Base-by-base conservation (phyloP, 1,140 invertebrate genomes). In the Drosophila nannoptera region DNA sequence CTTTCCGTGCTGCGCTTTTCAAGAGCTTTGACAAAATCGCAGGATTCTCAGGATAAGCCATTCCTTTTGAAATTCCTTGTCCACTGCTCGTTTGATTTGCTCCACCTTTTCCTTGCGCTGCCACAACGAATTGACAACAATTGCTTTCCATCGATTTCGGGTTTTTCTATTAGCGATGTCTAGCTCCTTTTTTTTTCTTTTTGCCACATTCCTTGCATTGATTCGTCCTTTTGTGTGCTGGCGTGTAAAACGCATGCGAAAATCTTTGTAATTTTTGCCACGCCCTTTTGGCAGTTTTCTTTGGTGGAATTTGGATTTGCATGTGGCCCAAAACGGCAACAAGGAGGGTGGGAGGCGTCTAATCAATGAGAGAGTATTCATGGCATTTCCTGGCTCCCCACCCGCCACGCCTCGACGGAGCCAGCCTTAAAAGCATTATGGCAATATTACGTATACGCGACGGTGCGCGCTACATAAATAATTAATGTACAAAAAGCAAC, bases 351-450 rank as follows among this genome's bases (percentile, higher is more conserved):
- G n/a, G n/a, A n/a, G n/a, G n/a, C n/a, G n/a, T 53, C 64, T 64
- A 69, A 69, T 69, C 67, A 56, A 45, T 32, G 32, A 56, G 32
- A 56, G 64, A 65, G 62, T 69, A 64, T 52, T 64, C 32, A 38
- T 36, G 32, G 31, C 16, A 52, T 53, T 52, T 54, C 49, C 11
- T 53, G 38, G 14, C 33, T 8, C 35, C 4, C 8, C 14, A 7
- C 2, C 4, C 22, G 9, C n/a, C n/a, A 9, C 8, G 16, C 6
- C 8, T n/a, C n/a, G n/a, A n/a, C n/a, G n/a, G n/a, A n/a, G n/a
- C n/a, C n/a, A n/a, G n/a, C n/a, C 32, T 66, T 69, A 73, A 83
- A 78, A 78, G 78, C 61, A 60, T 82, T 78, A 69, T 83, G 73
- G 69, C 63, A 66, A 75, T 65, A 75, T 82, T 78, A 78, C 75